Evolutionary conservation across 2,888 invertebrate genomes (phyloP).

Genomic region (Corythucha ciliata): DNA sequence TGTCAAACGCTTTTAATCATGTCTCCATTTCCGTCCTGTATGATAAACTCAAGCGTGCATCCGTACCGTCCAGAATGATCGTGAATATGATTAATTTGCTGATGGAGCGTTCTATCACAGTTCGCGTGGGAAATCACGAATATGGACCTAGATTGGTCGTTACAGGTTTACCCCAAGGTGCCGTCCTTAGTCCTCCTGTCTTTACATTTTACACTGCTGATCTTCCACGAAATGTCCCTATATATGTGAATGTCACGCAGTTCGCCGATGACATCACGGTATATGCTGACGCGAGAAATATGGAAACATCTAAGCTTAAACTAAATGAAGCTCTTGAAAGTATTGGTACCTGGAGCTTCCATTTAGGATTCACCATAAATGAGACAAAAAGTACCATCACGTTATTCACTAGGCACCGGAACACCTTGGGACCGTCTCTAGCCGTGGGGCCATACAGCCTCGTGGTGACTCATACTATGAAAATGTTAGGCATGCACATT

Average conservation of each 20-base stretch:
- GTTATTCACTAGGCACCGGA: too few species aligned
- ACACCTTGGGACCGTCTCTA: too few species aligned
- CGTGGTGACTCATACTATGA: too few species aligned
- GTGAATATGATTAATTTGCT: background rate
- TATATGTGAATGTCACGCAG: too few species aligned
- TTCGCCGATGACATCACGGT: slow-evolving; percentile 19
- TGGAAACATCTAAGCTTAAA: too few species aligned
- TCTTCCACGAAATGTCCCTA: background rate
- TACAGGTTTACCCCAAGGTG: slow-evolving; percentile 12
- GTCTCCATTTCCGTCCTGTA: slow-evolving; percentile 9
- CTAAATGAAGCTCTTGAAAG: too few species aligned
- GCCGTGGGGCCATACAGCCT: too few species aligned
- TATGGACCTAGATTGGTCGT: slow-evolving; percentile 1
- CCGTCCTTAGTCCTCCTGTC: slow-evolving; percentile 11
- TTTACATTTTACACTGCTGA: slow-evolving; percentile 10
- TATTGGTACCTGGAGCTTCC: too few species aligned
- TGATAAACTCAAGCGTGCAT: slow-evolving; percentile 8
- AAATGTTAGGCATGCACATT: too few species aligned
- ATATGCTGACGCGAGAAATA: slow-evolving; percentile 15
- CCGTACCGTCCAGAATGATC: background rate
- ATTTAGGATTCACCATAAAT: too few species aligned
- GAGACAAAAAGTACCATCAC: too few species aligned
- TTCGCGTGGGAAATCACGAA: background rate
- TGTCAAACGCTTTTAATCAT: slow-evolving; percentile 20
- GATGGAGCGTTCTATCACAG: background rate